These are phyloP conservation scores for Merluccius polli DNA, from an alignment of 2,797 vertebrate species.

Conservation along the genomic window DNA sequence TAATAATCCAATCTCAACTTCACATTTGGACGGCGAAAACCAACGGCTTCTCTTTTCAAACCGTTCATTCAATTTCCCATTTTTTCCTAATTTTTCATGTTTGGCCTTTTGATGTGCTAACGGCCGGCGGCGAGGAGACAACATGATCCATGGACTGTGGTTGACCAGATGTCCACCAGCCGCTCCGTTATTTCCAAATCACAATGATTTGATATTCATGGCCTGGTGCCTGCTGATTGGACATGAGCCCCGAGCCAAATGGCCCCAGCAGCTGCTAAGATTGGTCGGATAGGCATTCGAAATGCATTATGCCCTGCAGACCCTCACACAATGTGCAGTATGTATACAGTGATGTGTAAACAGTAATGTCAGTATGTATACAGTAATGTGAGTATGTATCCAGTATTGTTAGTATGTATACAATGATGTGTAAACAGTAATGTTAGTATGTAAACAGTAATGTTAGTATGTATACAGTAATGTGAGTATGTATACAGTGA, in stretches of 20 bases:
- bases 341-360: slow-evolving; percentile 23
- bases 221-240: slow-evolving; percentile 45
- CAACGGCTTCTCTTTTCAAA: not conserved
- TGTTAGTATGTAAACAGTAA: not conserved
- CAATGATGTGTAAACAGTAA: not conserved
- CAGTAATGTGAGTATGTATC: slow-evolving; percentile 40
- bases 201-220: slow-evolving; percentile 62
- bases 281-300: slow-evolving; percentile 36
- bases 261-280: slow-evolving; percentile 22
- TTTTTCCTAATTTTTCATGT: slow-evolving; percentile 17
- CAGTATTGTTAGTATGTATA: slow-evolving; percentile 30
- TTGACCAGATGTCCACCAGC: slow-evolving; percentile 60
- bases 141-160: slow-evolving; percentile 31
- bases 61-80: not conserved
- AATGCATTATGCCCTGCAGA: slow-evolving; percentile 19
- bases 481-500: too few species aligned
- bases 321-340: not conserved
- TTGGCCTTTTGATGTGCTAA: slow-evolving; percentile 62
- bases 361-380: slow-evolving; percentile 38
- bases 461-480: too few species aligned
- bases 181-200: slow-evolving; percentile 46
- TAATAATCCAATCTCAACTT: not conserved
- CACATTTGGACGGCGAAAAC: not conserved
- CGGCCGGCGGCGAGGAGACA: slow-evolving; percentile 38
- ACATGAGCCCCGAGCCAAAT: slow-evolving; percentile 56